Evolutionary conservation across 2,888 invertebrate genomes (phyloP).

Genomic region (Stenurella melanura): DNA sequence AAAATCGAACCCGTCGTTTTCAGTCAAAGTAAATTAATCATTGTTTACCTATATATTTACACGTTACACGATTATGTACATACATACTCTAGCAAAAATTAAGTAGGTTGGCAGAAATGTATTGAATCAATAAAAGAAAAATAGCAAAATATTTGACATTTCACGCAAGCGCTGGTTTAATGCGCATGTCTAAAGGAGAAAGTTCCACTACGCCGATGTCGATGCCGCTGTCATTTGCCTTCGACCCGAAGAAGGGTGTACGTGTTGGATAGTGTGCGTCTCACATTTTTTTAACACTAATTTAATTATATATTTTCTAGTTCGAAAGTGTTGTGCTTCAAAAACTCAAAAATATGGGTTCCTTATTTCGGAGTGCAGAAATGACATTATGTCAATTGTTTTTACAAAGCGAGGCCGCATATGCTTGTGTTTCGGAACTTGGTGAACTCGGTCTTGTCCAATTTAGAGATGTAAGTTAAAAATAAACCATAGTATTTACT

Average conservation of each 20-base stretch:
- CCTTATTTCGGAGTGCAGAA: conserved; percentile 97
- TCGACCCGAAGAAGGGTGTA: conserved; percentile 47
- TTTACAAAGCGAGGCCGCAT: conserved; percentile 98
- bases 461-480: conserved; percentile 90
- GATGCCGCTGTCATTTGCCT: conserved; percentile 50
- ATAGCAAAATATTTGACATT: neutral
- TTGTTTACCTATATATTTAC: too few relatives aligned
- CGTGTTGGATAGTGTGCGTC: conserved; percentile 32
- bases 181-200: conserved; percentile 29
- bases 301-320: conserved; percentile 5
- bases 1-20: neutral
- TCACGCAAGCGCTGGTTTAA: neutral
- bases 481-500: conserved; percentile 22
- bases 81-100: too few relatives aligned
- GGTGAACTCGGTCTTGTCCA: conserved; percentile 98
- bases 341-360: conserved; percentile 80
- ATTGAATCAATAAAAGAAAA: neutral
- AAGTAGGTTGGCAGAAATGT: too few relatives aligned
- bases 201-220: conserved; percentile 22
- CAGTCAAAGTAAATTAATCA: neutral
- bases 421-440: conserved; percentile 97
- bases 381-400: conserved; percentile 99
- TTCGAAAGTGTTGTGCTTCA: conserved; percentile 3
- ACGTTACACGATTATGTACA: too few relatives aligned
- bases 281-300: neutral